Base-by-base conservation (phyloP, 1,140 invertebrate genomes). In the Coelopa frigida region DNA sequence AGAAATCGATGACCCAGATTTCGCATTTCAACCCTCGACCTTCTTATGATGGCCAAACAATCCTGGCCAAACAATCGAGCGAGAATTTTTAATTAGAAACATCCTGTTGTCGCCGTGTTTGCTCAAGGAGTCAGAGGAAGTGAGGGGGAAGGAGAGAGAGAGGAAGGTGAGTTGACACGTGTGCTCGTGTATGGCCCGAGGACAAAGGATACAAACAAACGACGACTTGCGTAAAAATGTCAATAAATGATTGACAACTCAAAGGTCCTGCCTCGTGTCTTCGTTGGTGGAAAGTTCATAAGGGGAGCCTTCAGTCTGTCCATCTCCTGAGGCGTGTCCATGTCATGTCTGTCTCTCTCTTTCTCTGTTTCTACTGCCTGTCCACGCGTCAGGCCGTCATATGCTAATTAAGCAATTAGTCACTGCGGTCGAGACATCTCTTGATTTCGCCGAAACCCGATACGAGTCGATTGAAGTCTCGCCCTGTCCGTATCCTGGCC, bases 321-420 rank as follows among this genome's bases (percentile, higher is more conserved):
- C n/a, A n/a, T n/a, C n/a, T n/a, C n/a, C n/a, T n/a, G n/a, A n/a
- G n/a, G n/a, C n/a, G n/a, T n/a, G n/a, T n/a, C n/a, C n/a, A n/a
- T n/a, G n/a, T n/a, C n/a, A n/a, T 29, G 8, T 10, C 27, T 29
- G 8, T 29, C 27, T 29, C 27, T 29, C 27, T 29, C 27, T 29
- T 14, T 29, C 27, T 29, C 27, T 29, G 8, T 29, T 14, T 29
- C 27, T 29, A 8, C 8, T 29, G 14, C 14, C 27, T 29, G 5
- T 35, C 24, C 24, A 17, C 21, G 12, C 20, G 12, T 14, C 18
- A 35, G 42, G 27, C 23, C 15, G 20, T 32, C 46, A 48, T 48
- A 48, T 48, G 46, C 46, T 48, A 48, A 48, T 48, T 48, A 48
- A 48, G 46, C 46, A 48, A 48, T 48, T 48, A 48, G 46, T 48